Conservation (phyloP, 2,113 vertebrate species). For the Corythornis vintsioides region DNA sequence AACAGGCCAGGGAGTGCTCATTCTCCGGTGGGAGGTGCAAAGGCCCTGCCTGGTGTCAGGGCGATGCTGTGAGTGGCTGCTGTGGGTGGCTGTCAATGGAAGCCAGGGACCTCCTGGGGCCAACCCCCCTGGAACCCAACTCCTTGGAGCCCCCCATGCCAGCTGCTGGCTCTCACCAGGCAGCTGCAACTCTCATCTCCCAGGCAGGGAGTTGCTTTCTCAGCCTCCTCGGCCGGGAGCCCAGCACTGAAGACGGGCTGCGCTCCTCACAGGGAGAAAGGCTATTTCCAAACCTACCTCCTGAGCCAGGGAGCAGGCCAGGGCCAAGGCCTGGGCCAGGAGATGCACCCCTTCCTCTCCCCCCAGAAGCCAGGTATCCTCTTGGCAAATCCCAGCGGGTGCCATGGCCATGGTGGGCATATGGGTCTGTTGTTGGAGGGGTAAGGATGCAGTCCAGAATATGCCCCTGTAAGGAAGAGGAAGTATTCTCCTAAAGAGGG, state of each 20-base stretch:
- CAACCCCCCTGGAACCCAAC: rapidly evolving
- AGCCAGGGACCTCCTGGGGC: rapidly evolving
- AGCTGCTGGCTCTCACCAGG: neutral
- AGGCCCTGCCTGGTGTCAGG: neutral
- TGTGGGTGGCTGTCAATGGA: neutral
- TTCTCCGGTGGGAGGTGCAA: neutral
- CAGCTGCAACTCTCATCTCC: neutral
- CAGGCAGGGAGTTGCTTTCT: neutral
- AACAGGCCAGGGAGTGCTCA: neutral
- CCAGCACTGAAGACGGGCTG: neutral
- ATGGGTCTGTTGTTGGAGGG: neutral
- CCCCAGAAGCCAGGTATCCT: neutral
- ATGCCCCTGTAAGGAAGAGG: conserved; percentile 54
- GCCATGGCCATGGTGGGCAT: neutral
- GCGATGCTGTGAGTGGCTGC: neutral
- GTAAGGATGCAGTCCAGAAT: neutral
- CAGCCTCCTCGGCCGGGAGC: neutral
- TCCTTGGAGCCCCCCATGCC: neutral
- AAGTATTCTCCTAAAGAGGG: conserved; percentile 62
- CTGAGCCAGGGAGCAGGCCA: neutral
- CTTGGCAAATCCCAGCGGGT: neutral
- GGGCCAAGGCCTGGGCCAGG: neutral
- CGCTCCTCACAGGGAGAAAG: neutral
- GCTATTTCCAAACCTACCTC: neutral
- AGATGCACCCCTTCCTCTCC: no score